A percentile compares a stretch with the other conserved stretches of the same genome.
These are phyloP conservation scores for Steinernema scapterisci DNA, from an alignment of 2,888 invertebrate genomes.

Conservation along the genomic window DNA sequence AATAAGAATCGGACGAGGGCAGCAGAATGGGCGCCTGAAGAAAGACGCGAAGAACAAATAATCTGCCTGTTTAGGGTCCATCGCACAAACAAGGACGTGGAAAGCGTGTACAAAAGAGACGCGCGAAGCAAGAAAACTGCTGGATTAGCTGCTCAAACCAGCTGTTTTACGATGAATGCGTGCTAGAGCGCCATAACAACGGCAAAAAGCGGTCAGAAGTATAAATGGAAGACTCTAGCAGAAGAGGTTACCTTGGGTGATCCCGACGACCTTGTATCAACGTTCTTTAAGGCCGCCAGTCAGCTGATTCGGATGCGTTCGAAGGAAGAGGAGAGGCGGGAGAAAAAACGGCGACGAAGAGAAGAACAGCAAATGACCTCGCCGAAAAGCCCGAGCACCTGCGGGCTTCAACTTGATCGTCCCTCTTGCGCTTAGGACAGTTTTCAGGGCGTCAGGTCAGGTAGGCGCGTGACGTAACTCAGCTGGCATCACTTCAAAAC, in stretches of 20 bases:
- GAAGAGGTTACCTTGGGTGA: neutral
- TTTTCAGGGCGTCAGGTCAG: neutral
- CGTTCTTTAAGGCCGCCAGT: neutral
- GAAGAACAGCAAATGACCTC: slow-evolving; percentile 9
- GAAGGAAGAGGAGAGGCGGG: too few species aligned
- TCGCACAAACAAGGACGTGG: neutral
- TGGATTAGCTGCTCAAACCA: slow-evolving; percentile 27
- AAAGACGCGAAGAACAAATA: slow-evolving; percentile 8
- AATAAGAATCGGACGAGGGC: neutral
- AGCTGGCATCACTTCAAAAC: neutral
- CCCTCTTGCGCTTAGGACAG: neutral
- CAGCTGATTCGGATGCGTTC: neutral
- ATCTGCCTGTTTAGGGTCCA: neutral
- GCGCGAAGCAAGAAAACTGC: neutral
- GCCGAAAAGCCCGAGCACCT: neutral
- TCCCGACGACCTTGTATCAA: neutral
- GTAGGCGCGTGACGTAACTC: slow-evolving; percentile 16
- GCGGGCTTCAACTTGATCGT: neutral
- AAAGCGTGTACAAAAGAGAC: neutral
- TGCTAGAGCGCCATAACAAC: neutral
- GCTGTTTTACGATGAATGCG: neutral
- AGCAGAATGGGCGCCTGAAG: neutral
- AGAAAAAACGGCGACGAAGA: neutral
- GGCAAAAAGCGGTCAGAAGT: neutral
- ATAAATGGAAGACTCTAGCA: neutral